Percentiles rank a stretch among this genome's conserved stretches.
These are phyloP conservation scores for Eupsilia transversa DNA, from an alignment of 2,888 invertebrate species.

Conservation along the genomic window DNA sequence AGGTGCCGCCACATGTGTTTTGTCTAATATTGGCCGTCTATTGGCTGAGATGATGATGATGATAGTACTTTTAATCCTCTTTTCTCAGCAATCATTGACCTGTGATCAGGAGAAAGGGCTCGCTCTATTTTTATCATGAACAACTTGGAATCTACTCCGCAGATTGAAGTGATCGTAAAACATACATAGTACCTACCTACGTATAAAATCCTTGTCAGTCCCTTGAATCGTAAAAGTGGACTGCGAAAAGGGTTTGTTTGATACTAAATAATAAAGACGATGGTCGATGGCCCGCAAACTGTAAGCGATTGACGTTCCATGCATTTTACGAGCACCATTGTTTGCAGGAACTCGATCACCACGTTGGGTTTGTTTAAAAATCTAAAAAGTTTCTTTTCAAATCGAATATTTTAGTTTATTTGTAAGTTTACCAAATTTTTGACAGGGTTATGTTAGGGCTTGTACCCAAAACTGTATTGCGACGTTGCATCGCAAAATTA, in stretches of 20 bases:
- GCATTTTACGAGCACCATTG: conserved; percentile 22
- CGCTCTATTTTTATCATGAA: neutral
- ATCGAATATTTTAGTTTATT: neutral
- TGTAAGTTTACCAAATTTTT: neutral
- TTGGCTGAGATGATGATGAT: no score
- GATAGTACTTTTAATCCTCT: no score
- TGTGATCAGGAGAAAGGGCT: neutral
- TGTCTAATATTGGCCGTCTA: no score
- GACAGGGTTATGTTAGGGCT: neutral
- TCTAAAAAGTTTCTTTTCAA: neutral
- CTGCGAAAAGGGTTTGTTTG: conserved; percentile 29
- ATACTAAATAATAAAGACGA: neutral
- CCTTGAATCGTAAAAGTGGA: conserved; percentile 40
- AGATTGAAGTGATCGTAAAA: conserved; percentile 31
- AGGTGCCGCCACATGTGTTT: no score
- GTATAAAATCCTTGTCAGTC: conserved; percentile 42
- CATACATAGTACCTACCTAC: neutral
- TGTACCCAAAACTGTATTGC: no score
- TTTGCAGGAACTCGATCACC: conserved; percentile 11
- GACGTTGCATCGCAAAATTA: no score
- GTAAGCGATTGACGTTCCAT: conserved; percentile 30
- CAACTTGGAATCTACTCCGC: neutral
- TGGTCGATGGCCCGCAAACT: conserved; percentile 2
- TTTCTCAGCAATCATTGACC: neutral
- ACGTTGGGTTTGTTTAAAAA: neutral